Evolutionary conservation across 2,888 invertebrate genomes (phyloP), one percentile per base, ranked within the genome.

Genomic region (Eupelmus urozonus): DNA sequence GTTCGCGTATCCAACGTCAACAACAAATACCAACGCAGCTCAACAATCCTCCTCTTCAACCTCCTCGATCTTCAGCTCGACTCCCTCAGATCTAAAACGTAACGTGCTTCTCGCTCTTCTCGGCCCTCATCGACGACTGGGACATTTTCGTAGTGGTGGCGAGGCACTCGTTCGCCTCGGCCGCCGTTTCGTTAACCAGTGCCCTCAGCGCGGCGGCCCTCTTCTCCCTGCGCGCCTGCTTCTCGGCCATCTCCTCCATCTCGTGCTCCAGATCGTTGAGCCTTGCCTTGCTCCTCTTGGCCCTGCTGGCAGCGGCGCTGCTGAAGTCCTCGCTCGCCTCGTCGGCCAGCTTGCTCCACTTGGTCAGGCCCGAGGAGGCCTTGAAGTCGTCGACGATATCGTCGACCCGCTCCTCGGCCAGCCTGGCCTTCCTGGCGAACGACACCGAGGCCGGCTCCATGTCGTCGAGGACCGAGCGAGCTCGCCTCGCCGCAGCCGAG

Each of bases 221-320:
- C 78, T 93, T 93, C 86, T 95, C 95, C 81, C 95, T 92, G 23
- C 93, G 93, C 0, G 93, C 93, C 84, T 92, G 93, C 84, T 93
- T 92, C 85, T 95, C 94, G 20, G 91, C 93, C 78, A 95, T 90
- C 82, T 93, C 94, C 55, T 93, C 92, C 94, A 95, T 95, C 88
- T 96, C 95, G 66, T 93, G 93, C 85, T 95, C 95, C 57, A 96
- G 90, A 84, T 95, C 95, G 49, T 92, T 92, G 20, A 95, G 90
- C 63, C 95, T 92, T 11, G 94, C 94, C 81, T 94, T 92, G 1
- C 93, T 92, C 34, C 92, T 92, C 83, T 92, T 93, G 0, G 95
- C 95, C 65, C 95, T 89, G 60, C 92, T 91, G 23, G 92, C 92
- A 0, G 95, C 95, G 0, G 93, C 93, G 79, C 91, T 92, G 79